phyloP scores from a whole-genome alignment of 35 echinoderm and acorn worm genomes.

The Diadema setosum region DNA sequence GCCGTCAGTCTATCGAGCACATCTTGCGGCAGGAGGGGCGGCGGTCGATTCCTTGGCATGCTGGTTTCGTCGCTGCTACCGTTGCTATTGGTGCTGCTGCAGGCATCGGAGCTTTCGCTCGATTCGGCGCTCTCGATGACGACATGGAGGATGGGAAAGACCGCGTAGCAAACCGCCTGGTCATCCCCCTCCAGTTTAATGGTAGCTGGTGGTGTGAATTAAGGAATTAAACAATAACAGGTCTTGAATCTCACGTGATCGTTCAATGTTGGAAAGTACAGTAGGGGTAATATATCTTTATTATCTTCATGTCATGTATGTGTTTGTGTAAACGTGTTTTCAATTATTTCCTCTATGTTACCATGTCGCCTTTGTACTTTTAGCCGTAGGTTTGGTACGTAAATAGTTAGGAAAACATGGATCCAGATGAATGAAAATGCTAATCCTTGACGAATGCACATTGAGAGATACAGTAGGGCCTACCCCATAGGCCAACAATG shows the following conservation, averaged over 20 bases:
- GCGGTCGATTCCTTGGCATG: background rate
- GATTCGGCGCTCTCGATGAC: constrained; percentile 13
- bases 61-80: background rate
- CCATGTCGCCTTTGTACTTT: too few species aligned
- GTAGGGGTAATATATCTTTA: background rate
- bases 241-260: background rate
- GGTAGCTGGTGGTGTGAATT: background rate
- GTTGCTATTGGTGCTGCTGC: background rate
- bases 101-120: constrained; percentile 7
- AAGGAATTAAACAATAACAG: background rate
- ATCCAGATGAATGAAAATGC: too few species aligned
- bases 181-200: constrained; percentile 42
- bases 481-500: too few species aligned
- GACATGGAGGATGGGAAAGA: constrained; percentile 64
- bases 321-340: too few species aligned
- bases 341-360: too few species aligned
- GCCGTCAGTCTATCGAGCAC: background rate
- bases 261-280: background rate
- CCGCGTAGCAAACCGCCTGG: constrained; percentile 1
- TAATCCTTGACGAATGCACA: too few species aligned
- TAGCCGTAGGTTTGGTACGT: too few species aligned
- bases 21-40: background rate
- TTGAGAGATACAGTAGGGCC: too few species aligned
- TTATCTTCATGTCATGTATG: too few species aligned
- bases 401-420: too few species aligned